Conservation (phyloP, 1,140 invertebrate species). For the Pseudoatta argentina region DNA sequence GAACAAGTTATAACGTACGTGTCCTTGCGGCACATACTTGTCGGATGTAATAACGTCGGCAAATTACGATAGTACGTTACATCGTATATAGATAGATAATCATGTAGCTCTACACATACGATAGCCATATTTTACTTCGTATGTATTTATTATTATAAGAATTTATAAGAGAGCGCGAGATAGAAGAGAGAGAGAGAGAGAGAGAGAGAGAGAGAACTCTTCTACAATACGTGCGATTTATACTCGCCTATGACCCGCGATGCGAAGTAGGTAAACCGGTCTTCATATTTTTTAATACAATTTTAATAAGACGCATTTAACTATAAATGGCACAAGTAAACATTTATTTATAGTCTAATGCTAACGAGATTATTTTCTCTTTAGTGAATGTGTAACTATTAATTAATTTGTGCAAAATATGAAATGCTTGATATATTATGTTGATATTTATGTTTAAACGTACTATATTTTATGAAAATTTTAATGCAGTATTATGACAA, state of each 20-base stretch:
- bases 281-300: background rate
- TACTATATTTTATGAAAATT: background rate
- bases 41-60: constrained; percentile 39
- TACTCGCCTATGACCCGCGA: background rate
- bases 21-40: constrained; percentile 7
- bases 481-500: background rate
- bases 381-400: background rate
- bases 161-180: constrained; percentile 13
- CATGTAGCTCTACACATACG: constrained; percentile 11
- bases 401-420: background rate
- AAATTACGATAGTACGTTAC: constrained; percentile 32
- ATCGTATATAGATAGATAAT: constrained; percentile 31
- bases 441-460: background rate
- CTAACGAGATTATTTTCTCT: constrained; percentile 6
- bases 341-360: background rate
- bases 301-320: constrained; percentile 22
- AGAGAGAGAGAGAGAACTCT: background rate
- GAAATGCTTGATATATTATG: background rate
- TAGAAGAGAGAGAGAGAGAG: background rate
- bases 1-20: constrained; percentile 34
- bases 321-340: background rate
- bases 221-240: constrained; percentile 12
- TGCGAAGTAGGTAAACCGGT: constrained; percentile 32
- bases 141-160: constrained; percentile 40
- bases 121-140: constrained; percentile 37